Conservation (phyloP, 2,888 invertebrate species). For the Alloscopus bannaensis region DNA sequence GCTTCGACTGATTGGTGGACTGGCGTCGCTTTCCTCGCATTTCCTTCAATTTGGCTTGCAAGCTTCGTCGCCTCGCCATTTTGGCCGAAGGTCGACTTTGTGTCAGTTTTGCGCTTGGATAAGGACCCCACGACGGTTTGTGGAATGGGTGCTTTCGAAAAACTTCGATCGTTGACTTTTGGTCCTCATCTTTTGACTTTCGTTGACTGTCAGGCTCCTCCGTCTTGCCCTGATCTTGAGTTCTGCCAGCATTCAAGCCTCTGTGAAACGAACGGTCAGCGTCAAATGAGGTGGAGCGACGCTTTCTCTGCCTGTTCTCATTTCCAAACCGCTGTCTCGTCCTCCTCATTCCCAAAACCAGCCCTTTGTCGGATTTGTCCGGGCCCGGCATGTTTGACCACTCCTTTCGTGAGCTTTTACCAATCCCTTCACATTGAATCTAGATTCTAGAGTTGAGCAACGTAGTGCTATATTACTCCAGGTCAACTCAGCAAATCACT, state of each 20-base stretch:
- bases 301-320: not conserved
- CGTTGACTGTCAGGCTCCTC: not conserved
- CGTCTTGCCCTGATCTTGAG: not conserved
- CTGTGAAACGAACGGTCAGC: not conserved
- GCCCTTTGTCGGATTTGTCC: not conserved
- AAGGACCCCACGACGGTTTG: conserved; percentile 34
- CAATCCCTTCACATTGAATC: too few relatives aligned
- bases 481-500: too few relatives aligned
- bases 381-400: not conserved
- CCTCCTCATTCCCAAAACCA: not conserved
- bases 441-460: too few relatives aligned
- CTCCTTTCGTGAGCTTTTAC: not conserved
- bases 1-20: not conserved
- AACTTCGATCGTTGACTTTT: not conserved
- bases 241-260: too few relatives aligned
- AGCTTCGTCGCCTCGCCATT: not conserved
- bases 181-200: not conserved
- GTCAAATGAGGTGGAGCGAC: not conserved
- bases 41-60: not conserved
- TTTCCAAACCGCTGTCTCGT: not conserved
- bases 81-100: not conserved
- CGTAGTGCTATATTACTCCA: not conserved
- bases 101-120: conserved; percentile 29
- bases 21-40: too few relatives aligned
- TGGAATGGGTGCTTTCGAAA: conserved; percentile 41